phyloP scores from a whole-genome alignment of 2,888 invertebrate species.

The Orthosia gothica region DNA sequence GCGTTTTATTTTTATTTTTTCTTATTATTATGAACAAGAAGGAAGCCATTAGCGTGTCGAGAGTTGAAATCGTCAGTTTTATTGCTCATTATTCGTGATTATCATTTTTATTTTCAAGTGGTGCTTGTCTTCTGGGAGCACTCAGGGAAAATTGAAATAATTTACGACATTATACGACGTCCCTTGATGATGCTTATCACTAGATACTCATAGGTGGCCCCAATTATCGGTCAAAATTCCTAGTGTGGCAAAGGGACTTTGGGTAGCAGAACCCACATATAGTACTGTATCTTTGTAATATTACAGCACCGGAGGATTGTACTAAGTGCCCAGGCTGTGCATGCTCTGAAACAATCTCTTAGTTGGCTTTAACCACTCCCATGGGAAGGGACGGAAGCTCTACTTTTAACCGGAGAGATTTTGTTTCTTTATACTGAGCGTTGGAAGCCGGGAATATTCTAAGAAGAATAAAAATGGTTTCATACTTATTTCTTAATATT shows the following conservation, averaged over 20 bases:
- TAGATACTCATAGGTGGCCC: neutral
- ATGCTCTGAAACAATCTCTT: constrained; percentile 36
- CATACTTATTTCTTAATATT: neutral
- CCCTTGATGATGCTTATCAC: neutral
- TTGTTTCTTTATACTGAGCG: constrained; percentile 14
- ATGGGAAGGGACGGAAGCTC: constrained; percentile 9
- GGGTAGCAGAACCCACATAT: neutral
- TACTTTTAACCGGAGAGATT: constrained; percentile 14
- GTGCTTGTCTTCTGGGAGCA: constrained; percentile 45
- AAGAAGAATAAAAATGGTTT: neutral
- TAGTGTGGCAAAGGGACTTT: neutral
- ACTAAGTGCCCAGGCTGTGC: constrained; percentile 18
- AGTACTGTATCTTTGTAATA: neutral
- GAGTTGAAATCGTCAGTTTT: constrained; percentile 69
- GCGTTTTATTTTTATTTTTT: constrained; percentile 69
- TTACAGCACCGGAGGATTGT: constrained; percentile 1
- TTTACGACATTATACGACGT: constrained; percentile 38
- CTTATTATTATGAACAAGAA: constrained; percentile 66
- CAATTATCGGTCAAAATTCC: neutral
- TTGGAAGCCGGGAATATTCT: neutral
- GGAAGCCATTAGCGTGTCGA: constrained; percentile 71
- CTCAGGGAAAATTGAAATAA: constrained; percentile 30
- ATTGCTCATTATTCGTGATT: constrained; percentile 72
- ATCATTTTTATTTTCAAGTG: constrained; percentile 61
- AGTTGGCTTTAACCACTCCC: constrained; percentile 27